phyloP scores from a whole-genome alignment of 1,140 invertebrate species.

The Nebria ingens region DNA sequence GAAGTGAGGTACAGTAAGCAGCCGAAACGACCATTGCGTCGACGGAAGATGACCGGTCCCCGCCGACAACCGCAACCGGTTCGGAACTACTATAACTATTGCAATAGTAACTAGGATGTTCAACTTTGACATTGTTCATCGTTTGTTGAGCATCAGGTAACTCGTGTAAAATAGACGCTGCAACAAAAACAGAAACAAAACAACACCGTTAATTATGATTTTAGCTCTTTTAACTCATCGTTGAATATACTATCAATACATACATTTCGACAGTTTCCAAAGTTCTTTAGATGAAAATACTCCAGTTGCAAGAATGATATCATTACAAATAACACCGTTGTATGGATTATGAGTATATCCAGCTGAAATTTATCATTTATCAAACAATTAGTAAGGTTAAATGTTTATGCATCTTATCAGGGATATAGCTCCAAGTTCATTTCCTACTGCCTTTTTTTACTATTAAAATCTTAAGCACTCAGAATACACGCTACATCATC shows the following conservation, averaged over 20 bases:
- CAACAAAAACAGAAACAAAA: too few species aligned
- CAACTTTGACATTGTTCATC: constrained; percentile 80
- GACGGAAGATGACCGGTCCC: constrained; percentile 38
- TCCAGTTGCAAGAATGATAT: constrained; percentile 95
- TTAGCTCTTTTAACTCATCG: too few species aligned
- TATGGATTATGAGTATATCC: constrained; percentile 92
- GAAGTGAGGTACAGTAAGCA: constrained; percentile 46
- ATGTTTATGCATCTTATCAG: constrained; percentile 9
- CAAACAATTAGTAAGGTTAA: constrained; percentile 12
- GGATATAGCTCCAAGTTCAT: too few species aligned
- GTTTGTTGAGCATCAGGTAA: constrained; percentile 64
- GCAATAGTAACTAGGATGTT: constrained; percentile 82
- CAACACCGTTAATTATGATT: background rate
- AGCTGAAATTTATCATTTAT: too few species aligned
- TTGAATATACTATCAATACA: constrained; percentile 23
- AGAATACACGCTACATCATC: too few species aligned
- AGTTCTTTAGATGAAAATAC: constrained; percentile 97
- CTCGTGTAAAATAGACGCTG: constrained; percentile 91
- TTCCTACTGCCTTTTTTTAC: too few species aligned
- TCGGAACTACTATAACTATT: constrained; percentile 77
- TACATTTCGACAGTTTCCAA: constrained; percentile 94
- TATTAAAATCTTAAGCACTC: too few species aligned
- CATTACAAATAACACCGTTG: constrained; percentile 95
- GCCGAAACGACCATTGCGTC: constrained; percentile 45
- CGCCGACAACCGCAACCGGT: constrained; percentile 31